Base-by-base conservation (phyloP, 2,113 vertebrate species). In the Gadus chalcogrammus region DNA sequence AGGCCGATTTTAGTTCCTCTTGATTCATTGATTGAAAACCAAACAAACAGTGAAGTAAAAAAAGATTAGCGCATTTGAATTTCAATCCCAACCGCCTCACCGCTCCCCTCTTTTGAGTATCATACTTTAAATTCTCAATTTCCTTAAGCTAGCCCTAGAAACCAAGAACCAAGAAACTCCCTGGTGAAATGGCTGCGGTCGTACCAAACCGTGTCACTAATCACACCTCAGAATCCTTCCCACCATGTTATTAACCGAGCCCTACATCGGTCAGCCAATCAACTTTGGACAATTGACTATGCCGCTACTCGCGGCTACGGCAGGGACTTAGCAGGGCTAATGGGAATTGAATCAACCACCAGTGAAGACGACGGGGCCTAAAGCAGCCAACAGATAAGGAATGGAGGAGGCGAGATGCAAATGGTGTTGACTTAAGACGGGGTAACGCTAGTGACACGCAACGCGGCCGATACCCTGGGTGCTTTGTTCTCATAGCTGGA, bases 261-360 rank as follows among this genome's bases (percentile, higher is more conserved):
- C 82, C 74, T 67, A 80, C 80, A 80, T 81, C 82, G 75, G 82
- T 72, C 66, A 61, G 79, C 80, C 85, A 85, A 87, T 86, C 84
- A 81, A 79, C 84, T 87, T 82, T 71, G 85, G 82, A 81, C 74
- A 83, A 83, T 48, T 9, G 7, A 58, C 79, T 80, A 79, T 85
- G 18, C 22, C 80, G 82, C 80, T 74, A 53, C 76, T 83, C 73
- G 64, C 65, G 74, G 74, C 80, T 80, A 82, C 78, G 80, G 70
- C 73, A 73, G 79, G 77, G 73, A 70, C 84, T 78, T 84, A 84
- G 88, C 87, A 85, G 83, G 82, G 84, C 86, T 91, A 93, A 93
- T 91, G 86, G 88, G 89, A 92, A 91, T 90, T 84, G 89, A 91
- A 91, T 91, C 90, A 90, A 86, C 78, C 87, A 80, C 77, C 79